Percentiles rank a stretch among this genome's conserved stretches.
Conservation (phyloP, 2,797 vertebrate species). For the Borostomias antarcticus region DNA sequence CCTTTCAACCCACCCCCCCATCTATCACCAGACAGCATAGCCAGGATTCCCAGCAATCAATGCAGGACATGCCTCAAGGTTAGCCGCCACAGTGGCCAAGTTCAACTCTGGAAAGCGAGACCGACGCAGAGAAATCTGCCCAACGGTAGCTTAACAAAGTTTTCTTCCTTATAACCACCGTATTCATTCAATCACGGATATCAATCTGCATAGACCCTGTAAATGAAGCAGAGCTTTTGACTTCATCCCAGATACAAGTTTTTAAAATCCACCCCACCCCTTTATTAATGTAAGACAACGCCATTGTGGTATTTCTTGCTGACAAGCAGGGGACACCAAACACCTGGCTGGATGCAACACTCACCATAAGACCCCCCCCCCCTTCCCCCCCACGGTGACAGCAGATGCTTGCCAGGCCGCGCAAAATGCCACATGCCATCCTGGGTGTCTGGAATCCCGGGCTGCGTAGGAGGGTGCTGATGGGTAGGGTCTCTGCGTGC, state of each 20-base stretch:
- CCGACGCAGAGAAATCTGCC: neutral
- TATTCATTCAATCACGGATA: neutral
- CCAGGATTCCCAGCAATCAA: constrained; percentile 35
- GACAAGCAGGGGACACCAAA: constrained; percentile 23
- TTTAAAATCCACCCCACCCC: neutral
- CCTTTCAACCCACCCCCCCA: no score
- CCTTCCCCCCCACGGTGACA: constrained; percentile 49
- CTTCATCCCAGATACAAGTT: neutral
- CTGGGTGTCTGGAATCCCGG: constrained; percentile 80
- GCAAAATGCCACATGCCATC: constrained; percentile 81
- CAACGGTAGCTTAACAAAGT: neutral
- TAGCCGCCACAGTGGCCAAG: neutral
- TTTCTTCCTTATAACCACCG: constrained; percentile 1
- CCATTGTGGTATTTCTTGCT: constrained; percentile 50
- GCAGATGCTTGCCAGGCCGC: constrained; percentile 77
- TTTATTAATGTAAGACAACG: constrained; percentile 22
- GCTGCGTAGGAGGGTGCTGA: constrained; percentile 64
- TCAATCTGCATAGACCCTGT: neutral
- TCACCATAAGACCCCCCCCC: constrained; percentile 50
- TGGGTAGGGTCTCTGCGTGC: constrained; percentile 59
- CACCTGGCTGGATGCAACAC: constrained; percentile 45
- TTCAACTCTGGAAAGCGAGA: neutral
- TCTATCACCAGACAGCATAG: constrained; percentile 23
- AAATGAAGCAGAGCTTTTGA: neutral
- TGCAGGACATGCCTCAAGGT: constrained; percentile 8